phyloP scores from a whole-genome alignment of 2,888 invertebrate species.

The Plagiodera versicolora region DNA sequence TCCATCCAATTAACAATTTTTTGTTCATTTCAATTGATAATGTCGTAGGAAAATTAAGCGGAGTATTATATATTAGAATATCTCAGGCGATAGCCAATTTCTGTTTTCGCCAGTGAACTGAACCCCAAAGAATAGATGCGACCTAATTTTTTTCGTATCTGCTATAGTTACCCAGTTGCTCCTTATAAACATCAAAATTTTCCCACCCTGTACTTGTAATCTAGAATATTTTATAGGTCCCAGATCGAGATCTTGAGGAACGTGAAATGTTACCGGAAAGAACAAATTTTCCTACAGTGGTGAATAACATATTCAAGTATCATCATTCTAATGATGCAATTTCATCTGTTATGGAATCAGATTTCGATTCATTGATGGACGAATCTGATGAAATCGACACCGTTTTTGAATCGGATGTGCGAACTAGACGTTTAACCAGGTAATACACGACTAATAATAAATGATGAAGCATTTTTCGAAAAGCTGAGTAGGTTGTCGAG shows the following conservation, averaged over 20 bases:
- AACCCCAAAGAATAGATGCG: too few relatives aligned
- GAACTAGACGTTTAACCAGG: slow-evolving; percentile 55
- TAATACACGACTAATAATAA: slow-evolving; percentile 37
- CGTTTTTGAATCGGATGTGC: slow-evolving; percentile 61
- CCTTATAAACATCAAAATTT: too few relatives aligned
- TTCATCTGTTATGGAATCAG: slow-evolving; percentile 24
- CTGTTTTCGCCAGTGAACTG: too few relatives aligned
- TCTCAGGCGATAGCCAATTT: too few relatives aligned
- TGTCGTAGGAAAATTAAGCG: too few relatives aligned
- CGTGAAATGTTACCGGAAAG: slow-evolving; percentile 37
- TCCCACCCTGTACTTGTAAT: too few relatives aligned
- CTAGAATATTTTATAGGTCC: slow-evolving; percentile 17
- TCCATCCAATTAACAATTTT: too few relatives aligned
- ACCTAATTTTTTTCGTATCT: too few relatives aligned
- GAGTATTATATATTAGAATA: too few relatives aligned
- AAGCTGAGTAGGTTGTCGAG: neutral
- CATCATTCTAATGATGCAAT: slow-evolving; percentile 17
- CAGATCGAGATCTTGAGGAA: slow-evolving; percentile 29
- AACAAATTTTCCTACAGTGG: slow-evolving; percentile 42
- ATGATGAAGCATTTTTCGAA: neutral
- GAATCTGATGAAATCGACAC: slow-evolving; percentile 52
- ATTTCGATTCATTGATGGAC: slow-evolving; percentile 33
- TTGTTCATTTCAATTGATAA: too few relatives aligned
- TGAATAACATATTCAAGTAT: slow-evolving; percentile 26
- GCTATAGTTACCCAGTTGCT: too few relatives aligned